Evolutionary conservation across 2,888 invertebrate species (phyloP), one percentile per base, ranked within the genome.

Genomic region (Lacanobia oleracea): DNA sequence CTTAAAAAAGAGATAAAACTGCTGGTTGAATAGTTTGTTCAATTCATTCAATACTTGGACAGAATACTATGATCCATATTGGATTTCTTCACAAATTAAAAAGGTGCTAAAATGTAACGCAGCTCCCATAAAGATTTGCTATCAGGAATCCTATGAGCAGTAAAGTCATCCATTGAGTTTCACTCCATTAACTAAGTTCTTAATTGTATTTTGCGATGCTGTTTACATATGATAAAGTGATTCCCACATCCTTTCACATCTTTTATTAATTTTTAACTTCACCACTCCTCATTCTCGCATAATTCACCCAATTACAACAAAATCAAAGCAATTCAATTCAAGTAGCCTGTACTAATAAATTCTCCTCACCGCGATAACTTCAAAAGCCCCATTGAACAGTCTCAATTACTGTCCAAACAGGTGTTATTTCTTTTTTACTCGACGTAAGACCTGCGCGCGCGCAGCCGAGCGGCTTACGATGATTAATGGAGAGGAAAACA

Each of bases 371-470:
- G 23, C 40, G 8, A 45, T 53, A 59, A 53, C 18, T 51, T 63
- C 56, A 60, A 63, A 71, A 63, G 72, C 27, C 14, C 21, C 51
- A 69, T 81, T 72, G 76, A 72, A 69, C 57, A 21, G 63, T 76
- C 72, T 80, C 79, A 76, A 81, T 81, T 80, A 76, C 76, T 63
- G 59, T 66, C 68, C 63, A 45, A 43, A 51, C 48, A 14, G 18
- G 33, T 37, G 18, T 65, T 16, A 12, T 54, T 65, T 21, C 6
- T 80, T 79, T 79, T 78, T 80, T 71, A 62, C 62, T 48, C 21
- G 67, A 59, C 65, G 50, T 56, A 50, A 54, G 16, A 33, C 4
- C 23, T 57, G 80, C 72, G 72, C 54, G 7, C 23, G 59, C 68
- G 72, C 76, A 54, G 14, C 37, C 59, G 68, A 16, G 37, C 27